A percentile compares a stretch with the other conserved stretches of the same genome.
phyloP scores from a whole-genome alignment of 2,113 vertebrate genomes.

The Microcebus griseorufus region DNA sequence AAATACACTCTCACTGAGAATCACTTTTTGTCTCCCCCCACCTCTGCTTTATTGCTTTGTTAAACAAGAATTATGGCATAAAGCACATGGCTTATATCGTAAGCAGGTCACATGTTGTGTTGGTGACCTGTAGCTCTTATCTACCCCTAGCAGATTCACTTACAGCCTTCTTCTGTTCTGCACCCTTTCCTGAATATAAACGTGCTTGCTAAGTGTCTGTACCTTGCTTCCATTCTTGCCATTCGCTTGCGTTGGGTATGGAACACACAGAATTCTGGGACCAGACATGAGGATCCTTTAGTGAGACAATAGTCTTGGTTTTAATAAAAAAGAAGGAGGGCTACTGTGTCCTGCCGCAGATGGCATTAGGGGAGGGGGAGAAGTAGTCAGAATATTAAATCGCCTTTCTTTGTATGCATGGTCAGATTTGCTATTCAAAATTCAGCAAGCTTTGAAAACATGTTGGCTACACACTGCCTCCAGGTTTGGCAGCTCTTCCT shows the following conservation, averaged over 20 bases:
- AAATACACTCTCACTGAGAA: slow-evolving; percentile 56
- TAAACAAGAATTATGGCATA: slow-evolving; percentile 52
- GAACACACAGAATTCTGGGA: slow-evolving; percentile 42
- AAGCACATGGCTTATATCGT: slow-evolving; percentile 34
- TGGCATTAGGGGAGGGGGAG: slow-evolving; percentile 9
- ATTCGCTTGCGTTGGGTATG: background rate
- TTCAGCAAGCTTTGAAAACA: slow-evolving; percentile 62
- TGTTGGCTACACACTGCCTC: background rate
- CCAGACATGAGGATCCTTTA: slow-evolving; percentile 25
- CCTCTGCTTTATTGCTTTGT: slow-evolving; percentile 53
- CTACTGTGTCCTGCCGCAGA: slow-evolving; percentile 40
- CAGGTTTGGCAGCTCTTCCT: slow-evolving; percentile 60
- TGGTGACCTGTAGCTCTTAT: slow-evolving; percentile 57
- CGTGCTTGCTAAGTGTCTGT: background rate
- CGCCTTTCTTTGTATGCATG: slow-evolving; percentile 56
- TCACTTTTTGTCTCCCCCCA: background rate
- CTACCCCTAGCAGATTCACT: slow-evolving; percentile 59
- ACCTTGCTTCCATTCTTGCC: slow-evolving; percentile 15
- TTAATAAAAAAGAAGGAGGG: background rate
- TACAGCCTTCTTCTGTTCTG: slow-evolving; percentile 37
- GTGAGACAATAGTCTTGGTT: slow-evolving; percentile 52
- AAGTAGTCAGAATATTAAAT: slow-evolving; percentile 60
- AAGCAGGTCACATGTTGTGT: slow-evolving; percentile 40
- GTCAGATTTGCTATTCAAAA: slow-evolving; percentile 60
- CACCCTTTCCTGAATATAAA: slow-evolving; percentile 56